A percentile compares a stretch with the other conserved stretches of the same genome.
These are phyloP conservation scores for Eristalis intricaria DNA, from an alignment of 2,888 invertebrate genomes.

Conservation along the genomic window DNA sequence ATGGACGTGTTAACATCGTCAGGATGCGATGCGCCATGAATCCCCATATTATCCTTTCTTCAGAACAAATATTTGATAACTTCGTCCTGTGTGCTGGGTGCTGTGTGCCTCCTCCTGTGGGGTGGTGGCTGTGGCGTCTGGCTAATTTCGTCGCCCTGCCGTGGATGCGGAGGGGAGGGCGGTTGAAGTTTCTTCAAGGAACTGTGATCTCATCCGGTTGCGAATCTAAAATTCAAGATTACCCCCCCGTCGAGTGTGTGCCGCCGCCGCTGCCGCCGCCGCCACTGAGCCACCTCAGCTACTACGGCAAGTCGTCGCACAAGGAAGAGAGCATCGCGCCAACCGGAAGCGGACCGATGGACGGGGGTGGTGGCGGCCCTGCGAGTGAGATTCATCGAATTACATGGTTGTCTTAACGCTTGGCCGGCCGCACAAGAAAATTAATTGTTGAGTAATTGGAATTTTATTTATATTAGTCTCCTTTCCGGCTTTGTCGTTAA, in stretches of 20 bases:
- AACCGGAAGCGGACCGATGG: conserved; percentile 41
- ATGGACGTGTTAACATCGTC: conserved; percentile 69
- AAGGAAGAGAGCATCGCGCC: conserved; percentile 20
- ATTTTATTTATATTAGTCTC: conserved; percentile 82
- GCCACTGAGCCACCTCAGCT: neutral
- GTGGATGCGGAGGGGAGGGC: neutral
- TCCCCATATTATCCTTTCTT: conserved; percentile 63
- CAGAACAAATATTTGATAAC: conserved; percentile 54
- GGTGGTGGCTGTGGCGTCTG: neutral
- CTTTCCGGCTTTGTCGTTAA: conserved; percentile 74
- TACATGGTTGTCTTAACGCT: conserved; percentile 77
- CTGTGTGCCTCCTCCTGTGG: neutral
- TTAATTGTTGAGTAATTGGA: conserved; percentile 82
- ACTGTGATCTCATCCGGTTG: conserved; percentile 55
- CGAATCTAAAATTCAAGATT: conserved; percentile 53
- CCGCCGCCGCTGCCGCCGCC: neutral
- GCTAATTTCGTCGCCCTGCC: conserved; percentile 51
- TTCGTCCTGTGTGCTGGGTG: neutral
- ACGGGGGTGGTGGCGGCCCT: neutral
- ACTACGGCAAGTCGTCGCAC: conserved; percentile 43
- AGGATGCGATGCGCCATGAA: conserved; percentile 62
- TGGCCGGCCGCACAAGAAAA: conserved; percentile 80
- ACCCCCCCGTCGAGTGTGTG: conserved; percentile 7
- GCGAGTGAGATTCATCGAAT: conserved; percentile 69
- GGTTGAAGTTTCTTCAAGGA: conserved; percentile 53